phyloP scores from a whole-genome alignment of 2,888 invertebrate genomes.

The Lasioglossum morio region DNA sequence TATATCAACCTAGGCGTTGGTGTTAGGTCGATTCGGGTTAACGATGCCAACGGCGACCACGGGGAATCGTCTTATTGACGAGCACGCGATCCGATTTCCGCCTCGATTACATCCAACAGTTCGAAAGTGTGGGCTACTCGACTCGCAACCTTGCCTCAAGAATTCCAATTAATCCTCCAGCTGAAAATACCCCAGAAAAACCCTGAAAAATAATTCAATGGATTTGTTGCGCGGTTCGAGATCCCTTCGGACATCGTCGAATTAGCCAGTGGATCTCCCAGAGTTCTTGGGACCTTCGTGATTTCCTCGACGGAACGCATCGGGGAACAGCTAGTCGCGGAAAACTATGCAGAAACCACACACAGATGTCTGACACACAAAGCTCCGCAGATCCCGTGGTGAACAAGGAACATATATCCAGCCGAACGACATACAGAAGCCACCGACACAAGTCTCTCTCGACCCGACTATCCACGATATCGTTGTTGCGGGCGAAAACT shows the following conservation, averaged over 20 bases:
- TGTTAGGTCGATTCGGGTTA: constrained; percentile 36
- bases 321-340: background rate
- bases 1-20: background rate
- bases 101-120: background rate
- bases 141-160: background rate
- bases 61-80: constrained; percentile 35
- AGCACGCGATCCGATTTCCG: background rate
- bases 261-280: background rate
- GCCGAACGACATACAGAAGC: constrained; percentile 29
- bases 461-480: constrained; percentile 18
- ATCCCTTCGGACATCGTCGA: background rate
- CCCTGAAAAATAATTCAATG: background rate
- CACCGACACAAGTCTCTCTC: constrained; percentile 40
- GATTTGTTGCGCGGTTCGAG: background rate
- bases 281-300: background rate
- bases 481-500: constrained; percentile 52
- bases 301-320: background rate
- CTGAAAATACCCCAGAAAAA: background rate
- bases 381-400: constrained; percentile 14
- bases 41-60: constrained; percentile 23
- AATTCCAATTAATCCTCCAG: background rate
- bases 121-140: background rate
- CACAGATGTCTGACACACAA: background rate
- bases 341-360: background rate
- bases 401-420: constrained; percentile 31